Evolutionary conservation across 2,888 invertebrate species (phyloP).

Genomic region (Papilio demoleus): DNA sequence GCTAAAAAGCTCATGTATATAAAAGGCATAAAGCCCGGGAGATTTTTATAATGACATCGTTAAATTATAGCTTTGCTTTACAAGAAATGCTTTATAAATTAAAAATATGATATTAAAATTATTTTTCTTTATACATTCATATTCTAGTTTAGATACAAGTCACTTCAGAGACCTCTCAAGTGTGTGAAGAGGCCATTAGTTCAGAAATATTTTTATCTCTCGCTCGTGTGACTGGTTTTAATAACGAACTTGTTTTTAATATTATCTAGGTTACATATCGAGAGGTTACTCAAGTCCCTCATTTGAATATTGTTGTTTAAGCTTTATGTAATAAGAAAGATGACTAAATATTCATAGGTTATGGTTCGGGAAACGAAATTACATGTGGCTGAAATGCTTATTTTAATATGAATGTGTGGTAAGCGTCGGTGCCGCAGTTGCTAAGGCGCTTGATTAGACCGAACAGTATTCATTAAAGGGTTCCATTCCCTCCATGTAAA

Average conservation of each 20-base stretch:
- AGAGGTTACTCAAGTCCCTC: background rate
- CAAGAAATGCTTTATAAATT: background rate
- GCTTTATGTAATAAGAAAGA: background rate
- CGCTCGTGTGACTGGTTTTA: background rate
- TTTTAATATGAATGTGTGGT: too few relatives aligned
- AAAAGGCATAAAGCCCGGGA: too few relatives aligned
- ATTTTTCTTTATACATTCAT: background rate
- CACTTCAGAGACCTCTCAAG: constrained; percentile 22
- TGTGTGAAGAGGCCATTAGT: constrained; percentile 28
- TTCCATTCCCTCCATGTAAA: too few relatives aligned
- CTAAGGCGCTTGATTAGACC: too few relatives aligned
- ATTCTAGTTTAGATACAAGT: background rate
- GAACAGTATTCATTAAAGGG: too few relatives aligned
- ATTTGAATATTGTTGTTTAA: background rate
- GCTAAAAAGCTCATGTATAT: too few relatives aligned
- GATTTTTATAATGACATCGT: background rate
- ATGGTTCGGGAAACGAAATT: too few relatives aligned
- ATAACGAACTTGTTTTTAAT: constrained; percentile 9
- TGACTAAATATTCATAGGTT: too few relatives aligned
- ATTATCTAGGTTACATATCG: constrained; percentile 16
- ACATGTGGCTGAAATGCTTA: too few relatives aligned
- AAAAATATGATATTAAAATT: background rate
- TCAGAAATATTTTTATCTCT: constrained; percentile 23
- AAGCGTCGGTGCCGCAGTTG: too few relatives aligned
- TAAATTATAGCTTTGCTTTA: background rate